These are phyloP conservation scores for Neogale vison DNA, from an alignment of 2,113 vertebrate genomes.

Conservation along the genomic window DNA sequence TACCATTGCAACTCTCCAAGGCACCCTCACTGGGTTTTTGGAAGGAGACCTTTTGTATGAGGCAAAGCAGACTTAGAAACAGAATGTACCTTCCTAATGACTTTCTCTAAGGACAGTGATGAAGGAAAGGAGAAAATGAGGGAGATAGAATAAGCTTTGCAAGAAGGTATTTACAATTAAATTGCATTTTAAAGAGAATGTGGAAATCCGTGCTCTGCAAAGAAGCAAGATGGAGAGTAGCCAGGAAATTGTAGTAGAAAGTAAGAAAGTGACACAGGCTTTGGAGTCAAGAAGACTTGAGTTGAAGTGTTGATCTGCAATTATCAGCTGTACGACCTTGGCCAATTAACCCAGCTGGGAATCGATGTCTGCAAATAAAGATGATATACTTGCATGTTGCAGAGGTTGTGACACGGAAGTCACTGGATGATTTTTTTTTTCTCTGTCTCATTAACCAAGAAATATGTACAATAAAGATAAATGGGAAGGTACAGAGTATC, in stretches of 20 bases:
- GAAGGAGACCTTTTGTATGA: slow-evolving; percentile 38
- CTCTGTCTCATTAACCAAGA: slow-evolving; percentile 33
- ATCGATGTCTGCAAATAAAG: slow-evolving; percentile 4
- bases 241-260: neutral
- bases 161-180: slow-evolving; percentile 70
- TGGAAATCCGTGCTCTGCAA: slow-evolving; percentile 31
- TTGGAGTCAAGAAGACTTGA: neutral
- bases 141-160: slow-evolving; percentile 21
- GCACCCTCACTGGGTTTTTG: neutral
- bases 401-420: neutral
- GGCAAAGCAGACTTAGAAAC: slow-evolving; percentile 48
- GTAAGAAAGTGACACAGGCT: neutral
- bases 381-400: neutral
- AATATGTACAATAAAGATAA: neutral
- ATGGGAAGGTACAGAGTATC: neutral
- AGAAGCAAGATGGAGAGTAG: slow-evolving; percentile 16
- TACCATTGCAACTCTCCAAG: neutral
- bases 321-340: slow-evolving; percentile 23
- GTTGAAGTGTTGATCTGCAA: neutral
- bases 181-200: slow-evolving; percentile 62
- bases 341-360: slow-evolving; percentile 22
- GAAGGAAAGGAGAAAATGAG: slow-evolving; percentile 55
- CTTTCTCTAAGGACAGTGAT: slow-evolving; percentile 30
- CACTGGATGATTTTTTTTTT: neutral
- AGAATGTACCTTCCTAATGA: slow-evolving; percentile 64